A percentile compares a stretch with the other conserved stretches of the same genome.
phyloP scores from a whole-genome alignment of 2,888 invertebrate genomes.

The Ennomos fuscantarius region DNA sequence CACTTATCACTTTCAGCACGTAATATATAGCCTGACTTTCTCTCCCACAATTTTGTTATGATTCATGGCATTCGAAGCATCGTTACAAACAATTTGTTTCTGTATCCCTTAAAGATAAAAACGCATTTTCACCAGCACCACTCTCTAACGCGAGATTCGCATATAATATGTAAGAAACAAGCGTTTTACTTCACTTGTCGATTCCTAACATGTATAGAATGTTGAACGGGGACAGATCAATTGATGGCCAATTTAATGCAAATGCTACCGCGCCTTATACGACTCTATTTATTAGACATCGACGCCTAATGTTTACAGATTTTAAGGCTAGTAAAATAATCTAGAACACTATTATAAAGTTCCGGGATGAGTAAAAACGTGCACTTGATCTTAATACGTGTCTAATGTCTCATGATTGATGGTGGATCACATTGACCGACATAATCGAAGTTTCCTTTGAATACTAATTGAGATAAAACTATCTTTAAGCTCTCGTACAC shows the following conservation, averaged over 20 bases:
- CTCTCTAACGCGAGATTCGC: conserved; percentile 18
- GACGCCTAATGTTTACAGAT: conserved; percentile 31
- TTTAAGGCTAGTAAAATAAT: conserved; percentile 2
- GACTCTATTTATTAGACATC: conserved; percentile 50
- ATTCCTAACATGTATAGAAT: conserved; percentile 53
- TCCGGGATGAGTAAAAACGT: conserved; percentile 42
- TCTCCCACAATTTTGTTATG: conserved; percentile 33
- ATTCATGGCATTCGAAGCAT: conserved; percentile 30
- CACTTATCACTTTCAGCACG: conserved; percentile 31
- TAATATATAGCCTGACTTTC: conserved; percentile 33
- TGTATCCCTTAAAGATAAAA: conserved; percentile 28
- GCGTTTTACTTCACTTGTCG: conserved; percentile 48
- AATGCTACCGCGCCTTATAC: conserved; percentile 59
- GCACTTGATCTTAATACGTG: conserved; percentile 59
- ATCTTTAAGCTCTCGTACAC: conserved; percentile 30
- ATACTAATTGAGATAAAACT: conserved; percentile 54
- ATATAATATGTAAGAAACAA: conserved; percentile 25
- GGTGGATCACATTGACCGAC: conserved; percentile 55
- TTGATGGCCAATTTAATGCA: conserved; percentile 71
- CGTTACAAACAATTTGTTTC: conserved; percentile 17
- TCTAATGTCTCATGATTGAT: conserved; percentile 64
- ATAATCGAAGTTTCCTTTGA: conserved; percentile 47
- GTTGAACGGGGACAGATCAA: conserved; percentile 68
- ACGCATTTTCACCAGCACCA: conserved; percentile 27
- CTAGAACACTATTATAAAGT: conserved; percentile 13